Evolutionary conservation across 2,113 vertebrate species (phyloP).

Genomic region (Climacteris rufus): DNA sequence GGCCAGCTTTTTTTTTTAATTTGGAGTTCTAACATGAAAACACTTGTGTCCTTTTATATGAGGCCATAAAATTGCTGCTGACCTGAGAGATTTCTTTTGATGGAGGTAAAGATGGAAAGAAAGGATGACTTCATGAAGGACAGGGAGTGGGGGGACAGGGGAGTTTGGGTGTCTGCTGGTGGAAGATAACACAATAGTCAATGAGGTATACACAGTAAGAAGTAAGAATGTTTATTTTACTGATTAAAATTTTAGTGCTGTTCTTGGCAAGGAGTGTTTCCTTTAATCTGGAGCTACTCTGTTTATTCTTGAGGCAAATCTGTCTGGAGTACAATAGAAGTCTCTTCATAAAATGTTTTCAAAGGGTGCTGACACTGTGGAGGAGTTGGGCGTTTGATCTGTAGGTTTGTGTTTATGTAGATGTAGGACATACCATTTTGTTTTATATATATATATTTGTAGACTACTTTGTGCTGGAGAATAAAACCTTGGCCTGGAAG

Average conservation of each 20-base stretch:
- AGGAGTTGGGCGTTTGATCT: constrained; percentile 15
- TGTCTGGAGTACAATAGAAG: constrained; percentile 45
- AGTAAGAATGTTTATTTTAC: constrained; percentile 57
- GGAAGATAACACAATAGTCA: constrained; percentile 42
- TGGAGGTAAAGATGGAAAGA: background rate
- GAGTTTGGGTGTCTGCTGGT: background rate
- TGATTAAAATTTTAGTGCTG: constrained; percentile 61
- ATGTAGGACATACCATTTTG: constrained; percentile 15
- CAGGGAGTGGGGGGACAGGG: background rate
- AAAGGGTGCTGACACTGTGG: constrained; percentile 11
- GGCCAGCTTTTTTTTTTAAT: accelerated
- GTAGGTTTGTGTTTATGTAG: constrained; percentile 26
- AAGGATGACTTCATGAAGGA: constrained; percentile 10
- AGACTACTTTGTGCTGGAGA: constrained; percentile 25
- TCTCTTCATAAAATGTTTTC: constrained; percentile 28
- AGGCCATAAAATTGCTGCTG: background rate
- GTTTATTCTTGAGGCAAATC: constrained; percentile 52
- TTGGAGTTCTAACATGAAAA: background rate
- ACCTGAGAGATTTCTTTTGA: background rate
- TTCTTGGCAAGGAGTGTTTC: constrained; percentile 48
- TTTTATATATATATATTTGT: background rate
- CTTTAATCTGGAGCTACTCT: constrained; percentile 59
- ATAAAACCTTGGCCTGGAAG: constrained; percentile 7
- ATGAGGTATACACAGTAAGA: constrained; percentile 26
- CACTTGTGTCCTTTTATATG: background rate